These are phyloP conservation scores for Arrhopalites spinosus DNA, from an alignment of 2,888 invertebrate genomes.

Conservation along the genomic window DNA sequence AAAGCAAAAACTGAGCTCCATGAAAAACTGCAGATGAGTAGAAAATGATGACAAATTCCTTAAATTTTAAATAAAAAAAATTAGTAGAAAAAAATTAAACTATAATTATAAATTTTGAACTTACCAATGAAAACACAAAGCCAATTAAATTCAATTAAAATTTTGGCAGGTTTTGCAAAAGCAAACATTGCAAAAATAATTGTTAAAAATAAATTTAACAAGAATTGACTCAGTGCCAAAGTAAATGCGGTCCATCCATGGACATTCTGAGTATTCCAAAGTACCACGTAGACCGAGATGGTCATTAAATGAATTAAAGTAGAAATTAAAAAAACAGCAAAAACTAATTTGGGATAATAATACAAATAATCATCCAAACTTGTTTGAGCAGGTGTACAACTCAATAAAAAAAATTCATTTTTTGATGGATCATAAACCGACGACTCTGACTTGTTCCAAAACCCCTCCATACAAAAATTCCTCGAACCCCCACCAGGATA, in stretches of 20 bases:
- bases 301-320: neutral
- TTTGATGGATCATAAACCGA: too few relatives aligned
- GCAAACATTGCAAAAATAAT: neutral
- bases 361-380: too few relatives aligned
- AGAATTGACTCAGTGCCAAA: neutral
- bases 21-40: neutral
- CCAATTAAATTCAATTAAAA: neutral
- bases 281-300: neutral
- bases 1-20: neutral
- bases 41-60: neutral
- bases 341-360: too few relatives aligned
- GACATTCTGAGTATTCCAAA: conserved; percentile 13
- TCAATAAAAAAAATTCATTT: too few relatives aligned
- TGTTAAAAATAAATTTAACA: neutral
- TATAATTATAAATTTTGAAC: too few relatives aligned
- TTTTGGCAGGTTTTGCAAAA: neutral
- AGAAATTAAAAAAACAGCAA: too few relatives aligned
- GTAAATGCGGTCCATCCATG: conserved; percentile 10
- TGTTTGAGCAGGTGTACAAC: too few relatives aligned
- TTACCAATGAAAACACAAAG: neutral
- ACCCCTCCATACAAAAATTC: too few relatives aligned
- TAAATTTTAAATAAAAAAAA: neutral
- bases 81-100: too few relatives aligned
- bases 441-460: too few relatives aligned
- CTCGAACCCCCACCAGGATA: too few relatives aligned